A percentile compares a stretch with the other conserved stretches of the same genome.
Conservation (phyloP, 1,140 invertebrate species). For the Papilio polyxenes region DNA sequence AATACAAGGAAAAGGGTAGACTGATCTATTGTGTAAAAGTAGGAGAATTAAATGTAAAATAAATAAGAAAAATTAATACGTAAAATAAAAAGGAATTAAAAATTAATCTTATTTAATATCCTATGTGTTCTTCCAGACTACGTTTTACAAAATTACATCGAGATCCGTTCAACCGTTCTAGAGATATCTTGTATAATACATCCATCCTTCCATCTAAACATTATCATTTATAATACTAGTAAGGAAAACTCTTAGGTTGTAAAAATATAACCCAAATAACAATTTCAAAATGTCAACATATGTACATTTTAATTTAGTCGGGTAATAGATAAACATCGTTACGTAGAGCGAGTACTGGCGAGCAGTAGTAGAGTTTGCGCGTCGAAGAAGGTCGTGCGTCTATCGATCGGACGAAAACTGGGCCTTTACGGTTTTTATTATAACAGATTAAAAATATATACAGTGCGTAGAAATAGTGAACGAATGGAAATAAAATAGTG, state of each 20-base stretch:
- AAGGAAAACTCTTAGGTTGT: background rate
- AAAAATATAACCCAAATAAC: background rate
- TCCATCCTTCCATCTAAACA: too few species aligned
- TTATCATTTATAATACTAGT: too few species aligned
- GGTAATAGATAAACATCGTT: constrained; percentile 40
- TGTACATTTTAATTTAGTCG: constrained; percentile 30
- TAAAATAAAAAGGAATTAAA: too few species aligned
- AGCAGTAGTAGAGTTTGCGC: constrained; percentile 48
- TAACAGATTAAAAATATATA: constrained; percentile 58
- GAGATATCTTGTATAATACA: too few species aligned
- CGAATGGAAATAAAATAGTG: constrained; percentile 31
- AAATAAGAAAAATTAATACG: too few species aligned
- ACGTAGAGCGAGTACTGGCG: constrained; percentile 38
- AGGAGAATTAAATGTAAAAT: too few species aligned
- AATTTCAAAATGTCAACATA: constrained; percentile 15
- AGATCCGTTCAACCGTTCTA: too few species aligned
- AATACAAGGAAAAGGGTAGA: too few species aligned
- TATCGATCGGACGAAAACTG: constrained; percentile 3
- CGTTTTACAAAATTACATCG: too few species aligned
- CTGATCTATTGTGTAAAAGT: too few species aligned
- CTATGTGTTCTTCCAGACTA: too few species aligned
- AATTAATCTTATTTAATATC: too few species aligned
- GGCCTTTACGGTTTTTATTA: constrained; percentile 46
- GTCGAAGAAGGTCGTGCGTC: constrained; percentile 55
- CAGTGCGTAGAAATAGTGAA: constrained; percentile 43